Evolutionary conservation across 2,797 vertebrate species (phyloP).

Genomic region (Falco cherrug): DNA sequence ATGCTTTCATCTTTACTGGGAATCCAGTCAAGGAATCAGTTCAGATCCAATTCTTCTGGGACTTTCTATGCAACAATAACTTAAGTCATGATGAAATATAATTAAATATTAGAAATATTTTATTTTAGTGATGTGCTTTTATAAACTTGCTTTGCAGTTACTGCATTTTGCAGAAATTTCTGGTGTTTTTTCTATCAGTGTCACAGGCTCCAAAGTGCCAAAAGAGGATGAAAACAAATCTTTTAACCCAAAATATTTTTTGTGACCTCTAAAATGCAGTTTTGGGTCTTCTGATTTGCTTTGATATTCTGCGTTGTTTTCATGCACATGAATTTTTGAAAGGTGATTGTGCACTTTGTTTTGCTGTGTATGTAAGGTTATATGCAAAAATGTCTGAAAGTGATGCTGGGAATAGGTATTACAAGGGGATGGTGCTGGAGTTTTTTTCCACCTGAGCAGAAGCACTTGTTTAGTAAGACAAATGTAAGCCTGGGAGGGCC

Average conservation of each 20-base stretch:
- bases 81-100: neutral
- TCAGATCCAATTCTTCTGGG: neutral
- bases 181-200: neutral
- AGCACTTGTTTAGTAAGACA: neutral
- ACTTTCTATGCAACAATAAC: neutral
- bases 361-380: neutral
- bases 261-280: neutral
- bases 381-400: neutral
- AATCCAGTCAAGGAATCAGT: neutral
- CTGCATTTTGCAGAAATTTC: neutral
- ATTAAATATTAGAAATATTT: neutral
- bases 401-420: neutral
- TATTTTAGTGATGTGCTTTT: neutral
- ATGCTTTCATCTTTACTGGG: neutral
- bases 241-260: neutral
- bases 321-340: neutral
- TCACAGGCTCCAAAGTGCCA: neutral
- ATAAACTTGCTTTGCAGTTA: neutral
- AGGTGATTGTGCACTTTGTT: neutral
- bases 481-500: neutral
- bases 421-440: neutral
- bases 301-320: neutral
- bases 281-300: neutral
- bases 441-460: neutral
- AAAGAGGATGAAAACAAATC: neutral